Conservation (phyloP, 2,113 vertebrate genomes). For the Plotosus lineatus region DNA sequence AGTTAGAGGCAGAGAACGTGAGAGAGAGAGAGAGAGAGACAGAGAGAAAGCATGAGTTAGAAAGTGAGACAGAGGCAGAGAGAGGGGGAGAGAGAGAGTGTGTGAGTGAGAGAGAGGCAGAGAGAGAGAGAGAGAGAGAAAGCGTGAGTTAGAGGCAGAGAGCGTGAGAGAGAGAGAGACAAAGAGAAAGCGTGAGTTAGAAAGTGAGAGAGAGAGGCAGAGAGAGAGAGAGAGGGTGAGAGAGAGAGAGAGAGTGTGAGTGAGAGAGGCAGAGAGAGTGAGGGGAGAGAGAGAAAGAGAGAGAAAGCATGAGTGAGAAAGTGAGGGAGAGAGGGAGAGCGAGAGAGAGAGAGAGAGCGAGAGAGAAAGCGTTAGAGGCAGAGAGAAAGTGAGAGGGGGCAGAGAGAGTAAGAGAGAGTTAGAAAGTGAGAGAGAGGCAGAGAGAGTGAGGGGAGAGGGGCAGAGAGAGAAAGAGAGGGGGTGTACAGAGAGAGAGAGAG, state of each 20-base stretch:
- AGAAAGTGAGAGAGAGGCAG: background rate
- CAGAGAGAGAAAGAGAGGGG: background rate
- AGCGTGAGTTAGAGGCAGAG: background rate
- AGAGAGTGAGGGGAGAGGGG: constrained; percentile 24
- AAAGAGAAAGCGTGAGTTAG: background rate
- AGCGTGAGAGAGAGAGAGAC: constrained; percentile 2
- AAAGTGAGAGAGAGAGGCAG: constrained; percentile 37
- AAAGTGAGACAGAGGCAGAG: constrained; percentile 26
- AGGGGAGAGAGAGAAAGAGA: constrained; percentile 12
- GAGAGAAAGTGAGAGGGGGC: no score
- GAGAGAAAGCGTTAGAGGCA: no score
- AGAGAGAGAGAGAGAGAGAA: constrained; percentile 16
- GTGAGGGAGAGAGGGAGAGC: constrained; percentile 9
- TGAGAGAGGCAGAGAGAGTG: background rate
- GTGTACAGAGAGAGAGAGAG: constrained; percentile 36
- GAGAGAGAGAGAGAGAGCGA: no score
- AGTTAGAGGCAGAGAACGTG: constrained; percentile 17
- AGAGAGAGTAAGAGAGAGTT: constrained; percentile 5
- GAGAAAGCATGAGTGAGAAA: constrained; percentile 19
- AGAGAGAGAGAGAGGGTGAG: background rate
- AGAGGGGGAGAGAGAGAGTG: no score
- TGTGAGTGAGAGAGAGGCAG: background rate
- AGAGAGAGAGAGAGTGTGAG: constrained; percentile 18
- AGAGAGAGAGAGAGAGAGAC: constrained; percentile 23
- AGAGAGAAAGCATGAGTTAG: background rate